Evolutionary conservation across 2,113 vertebrate genomes (phyloP).

Genomic region (Anoplopoma fimbria): DNA sequence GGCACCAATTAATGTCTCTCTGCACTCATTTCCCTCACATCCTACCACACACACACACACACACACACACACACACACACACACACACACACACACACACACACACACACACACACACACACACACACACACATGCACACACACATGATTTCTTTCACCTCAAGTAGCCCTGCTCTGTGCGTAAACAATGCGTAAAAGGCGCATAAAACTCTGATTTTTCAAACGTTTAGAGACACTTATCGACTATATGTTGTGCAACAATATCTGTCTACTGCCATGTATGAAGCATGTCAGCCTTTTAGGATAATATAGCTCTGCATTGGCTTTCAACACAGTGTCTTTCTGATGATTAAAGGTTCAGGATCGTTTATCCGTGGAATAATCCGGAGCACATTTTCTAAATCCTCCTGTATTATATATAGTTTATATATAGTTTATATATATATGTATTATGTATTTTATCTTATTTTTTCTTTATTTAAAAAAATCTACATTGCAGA

Average conservation of each 20-base stretch:
- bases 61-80: constrained; percentile 16
- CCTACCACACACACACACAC: not conserved
- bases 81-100: constrained; percentile 4
- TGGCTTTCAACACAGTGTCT: not conserved
- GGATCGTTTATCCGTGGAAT: constrained; percentile 20
- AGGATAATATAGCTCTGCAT: not conserved
- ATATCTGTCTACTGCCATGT: not conserved
- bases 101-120: constrained; percentile 13
- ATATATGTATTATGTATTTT: too few relatives aligned
- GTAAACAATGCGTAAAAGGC: constrained; percentile 40
- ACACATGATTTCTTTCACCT: not conserved
- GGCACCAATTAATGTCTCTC: constrained; percentile 67
- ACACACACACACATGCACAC: constrained; percentile 8
- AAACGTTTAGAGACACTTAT: not conserved
- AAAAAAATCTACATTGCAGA: too few relatives aligned
- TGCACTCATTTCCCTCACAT: constrained; percentile 53
- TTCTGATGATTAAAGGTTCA: not conserved
- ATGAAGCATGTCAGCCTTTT: not conserved
- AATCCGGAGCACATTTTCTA: constrained; percentile 1
- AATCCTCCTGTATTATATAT: too few relatives aligned
- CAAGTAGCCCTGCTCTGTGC: constrained; percentile 4
- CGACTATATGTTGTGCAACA: too few relatives aligned
- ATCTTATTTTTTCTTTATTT: too few relatives aligned
- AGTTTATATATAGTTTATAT: too few relatives aligned
- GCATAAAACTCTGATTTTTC: not conserved